Evolutionary conservation across 2,113 vertebrate species (phyloP).

Genomic region (Bubo scandiacus): DNA sequence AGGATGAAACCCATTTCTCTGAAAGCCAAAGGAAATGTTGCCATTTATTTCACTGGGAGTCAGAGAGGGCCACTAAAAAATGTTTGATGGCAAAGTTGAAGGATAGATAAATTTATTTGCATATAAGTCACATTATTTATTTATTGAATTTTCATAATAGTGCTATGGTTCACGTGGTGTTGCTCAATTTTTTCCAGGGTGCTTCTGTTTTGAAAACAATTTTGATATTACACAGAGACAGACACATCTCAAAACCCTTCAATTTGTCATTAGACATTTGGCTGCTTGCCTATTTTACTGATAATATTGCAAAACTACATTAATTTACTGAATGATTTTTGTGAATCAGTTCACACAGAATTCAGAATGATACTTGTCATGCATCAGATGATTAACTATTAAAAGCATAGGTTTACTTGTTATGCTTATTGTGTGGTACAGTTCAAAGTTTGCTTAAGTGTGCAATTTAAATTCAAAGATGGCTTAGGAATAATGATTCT

Average conservation of each 20-base stretch:
- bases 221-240: constrained; percentile 69
- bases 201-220: constrained; percentile 79
- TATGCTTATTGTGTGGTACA: constrained; percentile 65
- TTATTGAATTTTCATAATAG: constrained; percentile 75
- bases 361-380: constrained; percentile 72
- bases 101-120: constrained; percentile 61
- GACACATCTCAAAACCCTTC: constrained; percentile 76
- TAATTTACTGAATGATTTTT: constrained; percentile 78
- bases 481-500: constrained; percentile 69
- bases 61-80: constrained; percentile 12
- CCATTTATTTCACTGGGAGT: neutral
- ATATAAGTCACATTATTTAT: constrained; percentile 72
- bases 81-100: constrained; percentile 51
- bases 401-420: constrained; percentile 73
- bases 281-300: constrained; percentile 76
- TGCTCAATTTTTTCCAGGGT: constrained; percentile 67
- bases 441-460: constrained; percentile 70
- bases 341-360: constrained; percentile 76
- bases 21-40: neutral
- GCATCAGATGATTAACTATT: constrained; percentile 71
- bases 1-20: neutral
- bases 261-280: constrained; percentile 79
- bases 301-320: constrained; percentile 78
- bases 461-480: constrained; percentile 75
- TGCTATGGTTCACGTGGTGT: constrained; percentile 54